Evolutionary conservation across 2,888 invertebrate species (phyloP).

Genomic region (Rotaria magnacalcarata): DNA sequence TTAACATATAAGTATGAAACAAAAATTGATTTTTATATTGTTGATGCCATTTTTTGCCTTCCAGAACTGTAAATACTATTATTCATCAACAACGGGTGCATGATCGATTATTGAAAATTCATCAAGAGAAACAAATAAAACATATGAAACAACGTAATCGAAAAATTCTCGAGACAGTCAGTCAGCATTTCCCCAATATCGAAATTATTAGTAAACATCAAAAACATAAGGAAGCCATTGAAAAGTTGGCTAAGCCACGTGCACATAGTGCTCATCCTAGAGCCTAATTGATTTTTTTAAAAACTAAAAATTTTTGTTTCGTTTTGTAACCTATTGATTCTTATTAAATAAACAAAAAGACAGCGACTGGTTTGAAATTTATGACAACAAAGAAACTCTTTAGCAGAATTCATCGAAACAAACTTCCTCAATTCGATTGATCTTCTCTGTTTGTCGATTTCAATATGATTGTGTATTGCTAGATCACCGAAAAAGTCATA

Average conservation of each 20-base stretch:
- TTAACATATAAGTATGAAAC: not conserved
- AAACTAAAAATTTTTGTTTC: not conserved
- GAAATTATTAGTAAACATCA: not conserved
- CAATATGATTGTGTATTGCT: too few species aligned
- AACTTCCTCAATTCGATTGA: too few species aligned
- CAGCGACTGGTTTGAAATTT: too few species aligned
- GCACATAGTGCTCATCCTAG: not conserved
- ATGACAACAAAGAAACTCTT: too few species aligned
- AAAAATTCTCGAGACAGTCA: not conserved
- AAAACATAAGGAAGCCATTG: not conserved
- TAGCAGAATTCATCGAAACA: too few species aligned
- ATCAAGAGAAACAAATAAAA: not conserved
- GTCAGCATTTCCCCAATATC: not conserved
- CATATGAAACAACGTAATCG: not conserved
- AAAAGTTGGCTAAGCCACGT: not conserved
- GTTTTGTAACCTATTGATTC: too few species aligned
- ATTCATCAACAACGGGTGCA: not conserved
- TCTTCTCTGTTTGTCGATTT: too few species aligned
- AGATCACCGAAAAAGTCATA: too few species aligned
- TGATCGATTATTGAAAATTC: not conserved
- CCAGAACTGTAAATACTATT: not conserved
- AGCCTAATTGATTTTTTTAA: not conserved
- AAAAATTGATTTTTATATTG: not conserved
- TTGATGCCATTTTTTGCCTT: not conserved
- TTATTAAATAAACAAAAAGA: too few species aligned